These are phyloP conservation scores for Coelopa pilipes DNA, from an alignment of 2,888 invertebrate genomes.

Conservation along the genomic window DNA sequence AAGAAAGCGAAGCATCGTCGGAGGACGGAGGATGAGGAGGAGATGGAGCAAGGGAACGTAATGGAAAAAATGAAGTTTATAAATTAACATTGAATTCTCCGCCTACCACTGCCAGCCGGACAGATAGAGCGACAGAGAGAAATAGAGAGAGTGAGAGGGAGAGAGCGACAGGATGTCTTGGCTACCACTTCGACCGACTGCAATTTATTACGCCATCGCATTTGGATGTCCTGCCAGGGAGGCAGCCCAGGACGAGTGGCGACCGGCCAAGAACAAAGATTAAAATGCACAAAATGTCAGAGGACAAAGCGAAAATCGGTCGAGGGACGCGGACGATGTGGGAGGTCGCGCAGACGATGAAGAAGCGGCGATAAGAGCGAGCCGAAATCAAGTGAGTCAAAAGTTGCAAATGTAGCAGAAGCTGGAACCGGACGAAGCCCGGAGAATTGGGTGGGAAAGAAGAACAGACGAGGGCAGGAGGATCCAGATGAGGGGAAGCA, in stretches of 20 bases:
- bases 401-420: constrained; percentile 30
- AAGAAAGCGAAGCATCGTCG: not conserved
- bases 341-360: not conserved
- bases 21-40: constrained; percentile 1
- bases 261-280: constrained; percentile 8
- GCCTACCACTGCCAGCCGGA: no score
- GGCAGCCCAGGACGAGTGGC: constrained; percentile 6
- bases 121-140: no score
- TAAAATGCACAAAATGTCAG: constrained; percentile 18
- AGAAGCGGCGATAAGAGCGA: constrained; percentile 18
- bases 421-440: not conserved
- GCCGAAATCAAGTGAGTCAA: constrained; percentile 18
- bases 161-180: not conserved
- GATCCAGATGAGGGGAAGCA: not conserved
- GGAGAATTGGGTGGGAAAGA: not conserved
- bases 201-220: constrained; percentile 3
- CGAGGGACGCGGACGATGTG: not conserved
- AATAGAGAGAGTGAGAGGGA: no score
- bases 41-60: constrained; percentile 19
- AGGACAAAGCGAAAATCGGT: not conserved
- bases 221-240: constrained; percentile 23
- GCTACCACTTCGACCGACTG: constrained; percentile 26
- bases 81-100: constrained; percentile 37
- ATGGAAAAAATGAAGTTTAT: constrained; percentile 35
- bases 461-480: constrained; percentile 23